Percentiles rank a stretch among this genome's conserved stretches.
phyloP scores from a whole-genome alignment of 2,113 vertebrate species.

The Actinemys pallida region DNA sequence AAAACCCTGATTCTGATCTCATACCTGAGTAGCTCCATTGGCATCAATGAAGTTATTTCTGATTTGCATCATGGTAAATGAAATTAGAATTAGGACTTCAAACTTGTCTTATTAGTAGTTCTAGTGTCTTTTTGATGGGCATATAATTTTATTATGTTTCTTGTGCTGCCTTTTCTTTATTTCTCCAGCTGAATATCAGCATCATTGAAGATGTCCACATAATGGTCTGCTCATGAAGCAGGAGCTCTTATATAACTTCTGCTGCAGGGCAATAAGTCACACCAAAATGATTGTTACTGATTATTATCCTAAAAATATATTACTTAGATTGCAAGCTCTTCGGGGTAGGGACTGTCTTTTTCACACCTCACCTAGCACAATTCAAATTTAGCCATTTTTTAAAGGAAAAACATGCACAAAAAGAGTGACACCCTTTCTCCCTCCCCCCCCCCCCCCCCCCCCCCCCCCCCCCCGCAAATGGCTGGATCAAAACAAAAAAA shows the following conservation, averaged over 20 bases:
- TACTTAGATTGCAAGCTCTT: not conserved
- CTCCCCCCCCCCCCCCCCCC: too few relatives aligned
- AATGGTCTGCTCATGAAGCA: not conserved
- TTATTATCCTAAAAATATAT: not conserved
- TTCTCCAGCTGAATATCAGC: not conserved
- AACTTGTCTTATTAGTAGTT: constrained; percentile 28
- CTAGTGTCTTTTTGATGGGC: constrained; percentile 8
- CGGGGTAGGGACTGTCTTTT: not conserved
- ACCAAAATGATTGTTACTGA: not conserved
- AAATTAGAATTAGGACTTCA: constrained; percentile 44
- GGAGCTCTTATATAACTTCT: not conserved
- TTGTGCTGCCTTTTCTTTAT: not conserved
- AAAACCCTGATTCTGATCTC: constrained; percentile 20
- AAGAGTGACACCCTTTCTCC: not conserved
- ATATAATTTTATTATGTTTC: constrained; percentile 26
- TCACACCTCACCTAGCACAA: not conserved
- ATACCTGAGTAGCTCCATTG: constrained; percentile 51
- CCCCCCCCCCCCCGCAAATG: not conserved
- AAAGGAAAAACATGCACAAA: not conserved
- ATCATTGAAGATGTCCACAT: not conserved
- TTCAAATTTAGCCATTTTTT: not conserved
- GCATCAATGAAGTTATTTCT: constrained; percentile 38
- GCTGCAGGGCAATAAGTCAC: not conserved
- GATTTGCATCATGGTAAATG: constrained; percentile 28
- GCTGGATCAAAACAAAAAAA: not conserved